Evolutionary conservation across 2,797 vertebrate genomes (phyloP).

Genomic region (Eulemur mongoz): DNA sequence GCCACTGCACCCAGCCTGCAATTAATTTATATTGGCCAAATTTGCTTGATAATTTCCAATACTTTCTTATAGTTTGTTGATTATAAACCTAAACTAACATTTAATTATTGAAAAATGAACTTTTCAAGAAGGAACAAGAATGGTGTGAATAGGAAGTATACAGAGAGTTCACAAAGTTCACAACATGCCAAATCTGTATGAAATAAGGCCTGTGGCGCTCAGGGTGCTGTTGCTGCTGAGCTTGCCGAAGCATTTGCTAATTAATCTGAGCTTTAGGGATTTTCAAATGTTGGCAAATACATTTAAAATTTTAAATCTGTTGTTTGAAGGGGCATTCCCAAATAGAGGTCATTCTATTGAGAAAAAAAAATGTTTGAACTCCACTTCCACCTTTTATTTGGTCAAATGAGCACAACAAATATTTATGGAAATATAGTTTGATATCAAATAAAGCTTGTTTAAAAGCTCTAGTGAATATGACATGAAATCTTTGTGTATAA

Average conservation of each 20-base stretch:
- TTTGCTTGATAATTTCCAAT: background rate
- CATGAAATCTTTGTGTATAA: background rate
- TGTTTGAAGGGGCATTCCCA: slow-evolving; percentile 47
- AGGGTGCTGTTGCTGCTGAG: slow-evolving; percentile 53
- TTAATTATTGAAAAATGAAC: slow-evolving; percentile 64
- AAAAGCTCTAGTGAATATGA: background rate
- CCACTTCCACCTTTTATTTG: slow-evolving; percentile 52
- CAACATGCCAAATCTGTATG: slow-evolving; percentile 40
- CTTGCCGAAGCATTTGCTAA: slow-evolving; percentile 66
- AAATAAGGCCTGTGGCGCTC: slow-evolving; percentile 30
- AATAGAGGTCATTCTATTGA: background rate
- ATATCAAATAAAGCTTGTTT: background rate
- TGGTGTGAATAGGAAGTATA: slow-evolving; percentile 23
- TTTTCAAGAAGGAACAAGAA: slow-evolving; percentile 55
- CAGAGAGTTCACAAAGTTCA: slow-evolving; percentile 70
- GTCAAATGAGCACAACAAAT: slow-evolving; percentile 34
- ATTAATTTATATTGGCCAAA: slow-evolving; percentile 16
- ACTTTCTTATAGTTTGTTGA: background rate
- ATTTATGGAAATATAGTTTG: slow-evolving; percentile 13
- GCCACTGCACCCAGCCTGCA: background rate
- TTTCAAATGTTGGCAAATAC: slow-evolving; percentile 61
- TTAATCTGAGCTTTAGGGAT: slow-evolving; percentile 72
- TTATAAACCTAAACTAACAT: background rate
- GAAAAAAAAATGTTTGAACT: background rate
- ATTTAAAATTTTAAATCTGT: slow-evolving; percentile 62